phyloP scores from a whole-genome alignment of 2,797 vertebrate species.

The Cryptoblepharus egeriae region DNA sequence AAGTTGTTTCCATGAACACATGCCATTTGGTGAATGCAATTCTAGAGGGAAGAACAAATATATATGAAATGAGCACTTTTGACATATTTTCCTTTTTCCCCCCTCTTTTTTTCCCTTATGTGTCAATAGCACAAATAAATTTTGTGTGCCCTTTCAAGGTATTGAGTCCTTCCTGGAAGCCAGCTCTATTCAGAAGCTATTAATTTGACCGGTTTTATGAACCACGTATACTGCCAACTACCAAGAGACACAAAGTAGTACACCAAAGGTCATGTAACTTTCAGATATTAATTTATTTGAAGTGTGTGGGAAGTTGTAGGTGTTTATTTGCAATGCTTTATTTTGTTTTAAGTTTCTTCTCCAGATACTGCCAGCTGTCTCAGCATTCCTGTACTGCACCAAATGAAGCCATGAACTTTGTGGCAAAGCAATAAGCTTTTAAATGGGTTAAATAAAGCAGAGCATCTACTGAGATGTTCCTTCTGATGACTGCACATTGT shows the following conservation, averaged over 20 bases:
- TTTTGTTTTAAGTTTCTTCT: neutral
- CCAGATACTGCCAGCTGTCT: neutral
- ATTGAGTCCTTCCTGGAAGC: neutral
- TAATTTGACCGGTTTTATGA: neutral
- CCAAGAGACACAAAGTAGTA: neutral
- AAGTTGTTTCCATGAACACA: slow-evolving; percentile 18
- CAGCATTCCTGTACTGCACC: neutral
- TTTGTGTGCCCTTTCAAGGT: neutral
- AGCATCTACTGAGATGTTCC: neutral
- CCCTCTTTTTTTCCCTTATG: neutral
- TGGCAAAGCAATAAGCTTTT: neutral
- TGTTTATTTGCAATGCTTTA: slow-evolving; percentile 1
- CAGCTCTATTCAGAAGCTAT: slow-evolving; percentile 7
- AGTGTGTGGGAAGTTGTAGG: neutral
- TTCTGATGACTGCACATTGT: neutral
- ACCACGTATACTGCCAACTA: neutral
- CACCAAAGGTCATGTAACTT: neutral
- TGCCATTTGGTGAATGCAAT: slow-evolving; percentile 10
- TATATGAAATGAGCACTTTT: neutral
- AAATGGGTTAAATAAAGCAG: slow-evolving; percentile 21
- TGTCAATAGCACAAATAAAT: neutral
- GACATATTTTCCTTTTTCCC: neutral
- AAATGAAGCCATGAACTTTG: slow-evolving; percentile 20
- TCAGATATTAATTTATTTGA: neutral
- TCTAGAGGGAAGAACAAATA: slow-evolving; percentile 7